phyloP scores from a whole-genome alignment of 2,888 invertebrate species.

The Lasius platythorax region DNA sequence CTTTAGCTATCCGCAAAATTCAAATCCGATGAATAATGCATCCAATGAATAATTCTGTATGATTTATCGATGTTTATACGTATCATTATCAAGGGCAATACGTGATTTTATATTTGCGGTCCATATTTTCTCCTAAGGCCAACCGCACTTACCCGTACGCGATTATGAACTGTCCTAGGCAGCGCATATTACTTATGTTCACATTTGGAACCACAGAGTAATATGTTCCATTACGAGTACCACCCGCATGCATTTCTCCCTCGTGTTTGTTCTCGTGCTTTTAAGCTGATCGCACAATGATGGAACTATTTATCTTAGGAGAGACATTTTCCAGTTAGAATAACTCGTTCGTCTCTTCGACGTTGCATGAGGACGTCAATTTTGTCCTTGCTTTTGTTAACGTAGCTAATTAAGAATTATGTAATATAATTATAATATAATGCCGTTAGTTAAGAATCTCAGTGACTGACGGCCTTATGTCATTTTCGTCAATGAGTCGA shows the following conservation, averaged over 20 bases:
- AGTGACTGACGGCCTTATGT: background rate
- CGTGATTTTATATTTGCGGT: background rate
- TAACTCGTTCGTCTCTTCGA: slow-evolving; percentile 30
- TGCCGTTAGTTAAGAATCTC: background rate
- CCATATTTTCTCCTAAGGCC: slow-evolving; percentile 1
- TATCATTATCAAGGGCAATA: background rate
- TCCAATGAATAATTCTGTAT: background rate
- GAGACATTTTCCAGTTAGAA: slow-evolving; percentile 32
- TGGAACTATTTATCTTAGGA: slow-evolving; percentile 49
- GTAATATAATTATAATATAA: slow-evolving; percentile 19
- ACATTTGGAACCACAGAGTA: slow-evolving; percentile 41
- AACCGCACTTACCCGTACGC: background rate
- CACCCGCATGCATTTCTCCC: slow-evolving; percentile 29
- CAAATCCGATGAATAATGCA: background rate
- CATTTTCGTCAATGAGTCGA: background rate
- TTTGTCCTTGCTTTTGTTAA: background rate
- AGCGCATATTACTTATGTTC: slow-evolving; percentile 49
- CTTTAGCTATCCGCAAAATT: background rate
- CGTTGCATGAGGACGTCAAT: background rate
- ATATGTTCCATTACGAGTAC: slow-evolving; percentile 42
- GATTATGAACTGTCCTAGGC: slow-evolving; percentile 46
- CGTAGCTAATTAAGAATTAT: slow-evolving; percentile 13
- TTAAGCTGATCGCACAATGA: slow-evolving; percentile 12
- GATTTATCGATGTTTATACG: slow-evolving; percentile 12
- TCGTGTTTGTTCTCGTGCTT: slow-evolving; percentile 34